Base-by-base conservation (phyloP, 1,140 invertebrate species). In the Andrena cerasifolii region DNA sequence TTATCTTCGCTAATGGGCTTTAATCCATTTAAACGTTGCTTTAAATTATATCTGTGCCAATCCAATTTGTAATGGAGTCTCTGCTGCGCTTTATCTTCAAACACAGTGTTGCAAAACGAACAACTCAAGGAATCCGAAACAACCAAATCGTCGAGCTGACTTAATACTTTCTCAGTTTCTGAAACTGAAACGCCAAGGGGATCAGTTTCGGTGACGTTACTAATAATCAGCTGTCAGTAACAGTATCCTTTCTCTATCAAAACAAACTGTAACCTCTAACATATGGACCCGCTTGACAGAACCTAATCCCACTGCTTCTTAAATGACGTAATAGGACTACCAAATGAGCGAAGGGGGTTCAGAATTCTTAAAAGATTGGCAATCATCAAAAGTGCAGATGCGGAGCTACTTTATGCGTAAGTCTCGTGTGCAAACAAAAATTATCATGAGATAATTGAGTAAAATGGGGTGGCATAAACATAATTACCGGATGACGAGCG, bases 21-120 rank as follows among this genome's bases (percentile, higher is more conserved):
- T 26, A 94, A 89, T 14, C 93, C 93, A 3, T 92, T 91, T 18
- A 96, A 89, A 79, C 94, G 95, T 78, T 94, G 93, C 87, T 96
- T 95, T n/a, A 96, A 88, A 91, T 96, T 96, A 83, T 95, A 96
- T 18, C 95, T 90, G 89, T 96, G 95, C 95, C 95, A 96, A 89
- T 96, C 95, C 43, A 95, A 90, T 87, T 95, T 95, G 83, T 95
- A 96, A 89, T 96, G 95, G 24, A 92, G 82, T 68, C 94, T 84
- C 80, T 95, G 94, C 56, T 93, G 87, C 24, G 85, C 74, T 66
- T 93, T 84, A 85, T 94, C 89, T 26, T 91, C 87, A 85, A 94
- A 94, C 28, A 89, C 82, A 1, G 92, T 87, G 43, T 91, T 92
- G 63, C 94, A 95, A 85, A 93, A 94, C 1, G 94, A 94, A 80